phyloP scores from a whole-genome alignment of 2,113 vertebrate genomes.

The Piprites chloris region DNA sequence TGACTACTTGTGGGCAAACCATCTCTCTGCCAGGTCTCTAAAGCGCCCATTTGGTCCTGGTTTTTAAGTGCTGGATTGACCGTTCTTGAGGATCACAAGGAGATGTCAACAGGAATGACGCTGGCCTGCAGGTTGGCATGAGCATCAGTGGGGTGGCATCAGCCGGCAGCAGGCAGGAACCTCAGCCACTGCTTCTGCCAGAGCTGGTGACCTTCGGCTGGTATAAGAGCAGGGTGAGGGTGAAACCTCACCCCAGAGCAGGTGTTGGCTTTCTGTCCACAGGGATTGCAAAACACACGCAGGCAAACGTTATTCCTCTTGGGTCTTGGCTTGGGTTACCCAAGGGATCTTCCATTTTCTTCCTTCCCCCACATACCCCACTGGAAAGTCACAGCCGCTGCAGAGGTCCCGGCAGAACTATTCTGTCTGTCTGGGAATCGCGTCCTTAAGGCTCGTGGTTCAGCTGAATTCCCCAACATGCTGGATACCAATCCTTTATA shows the following conservation, averaged over 20 bases:
- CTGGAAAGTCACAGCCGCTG: background rate
- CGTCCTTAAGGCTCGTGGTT: background rate
- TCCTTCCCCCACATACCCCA: background rate
- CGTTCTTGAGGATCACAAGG: background rate
- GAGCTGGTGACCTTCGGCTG: background rate
- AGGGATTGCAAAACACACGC: background rate
- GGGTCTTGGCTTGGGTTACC: background rate
- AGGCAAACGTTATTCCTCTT: background rate
- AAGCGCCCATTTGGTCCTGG: rapidly evolving
- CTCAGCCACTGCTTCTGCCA: background rate
- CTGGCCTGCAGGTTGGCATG: background rate
- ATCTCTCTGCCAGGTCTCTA: background rate
- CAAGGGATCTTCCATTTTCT: background rate
- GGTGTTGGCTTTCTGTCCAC: background rate
- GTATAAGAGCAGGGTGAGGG: background rate
- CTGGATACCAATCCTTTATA: background rate
- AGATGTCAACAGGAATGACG: background rate
- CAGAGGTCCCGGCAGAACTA: background rate
- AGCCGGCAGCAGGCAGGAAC: background rate
- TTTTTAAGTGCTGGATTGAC: background rate
- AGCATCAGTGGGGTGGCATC: background rate
- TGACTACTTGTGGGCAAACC: background rate
- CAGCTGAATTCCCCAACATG: background rate
- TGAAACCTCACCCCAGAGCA: background rate
- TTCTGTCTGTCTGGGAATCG: background rate